phyloP scores from a whole-genome alignment of 1,140 invertebrate genomes.

The Argopecten irradians region DNA sequence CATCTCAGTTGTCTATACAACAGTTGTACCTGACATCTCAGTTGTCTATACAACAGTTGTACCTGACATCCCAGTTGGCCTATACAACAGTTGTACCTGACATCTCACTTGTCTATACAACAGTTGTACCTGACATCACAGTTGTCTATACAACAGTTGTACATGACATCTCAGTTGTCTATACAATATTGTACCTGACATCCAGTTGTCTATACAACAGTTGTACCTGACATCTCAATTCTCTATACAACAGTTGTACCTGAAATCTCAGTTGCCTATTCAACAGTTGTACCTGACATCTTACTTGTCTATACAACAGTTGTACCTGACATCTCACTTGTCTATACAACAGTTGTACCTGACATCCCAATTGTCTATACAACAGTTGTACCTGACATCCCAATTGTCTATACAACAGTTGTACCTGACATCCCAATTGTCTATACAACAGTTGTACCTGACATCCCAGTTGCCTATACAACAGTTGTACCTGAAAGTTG shows the following conservation, averaged over 20 bases:
- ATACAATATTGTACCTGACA: background rate
- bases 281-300: conserved; percentile 15
- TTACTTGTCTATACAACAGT: background rate
- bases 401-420: background rate
- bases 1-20: too few relatives aligned
- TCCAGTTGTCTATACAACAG: background rate
- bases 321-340: background rate
- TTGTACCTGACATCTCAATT: conserved; percentile 13
- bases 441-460: too few relatives aligned
- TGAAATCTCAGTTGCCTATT: background rate
- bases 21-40: too few relatives aligned
- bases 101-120: too few relatives aligned
- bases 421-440: background rate
- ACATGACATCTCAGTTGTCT: background rate
- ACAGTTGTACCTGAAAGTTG: background rate
- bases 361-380: background rate
- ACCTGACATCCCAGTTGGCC: too few relatives aligned
- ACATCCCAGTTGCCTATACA: background rate
- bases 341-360: background rate
- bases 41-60: too few relatives aligned
- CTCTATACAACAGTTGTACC: background rate
- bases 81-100: too few relatives aligned
- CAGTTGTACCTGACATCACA: background rate
- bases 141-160: background rate
- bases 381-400: conserved; percentile 8